phyloP scores from a whole-genome alignment of 2,888 invertebrate genomes.

The Hypomecis atomaria region DNA sequence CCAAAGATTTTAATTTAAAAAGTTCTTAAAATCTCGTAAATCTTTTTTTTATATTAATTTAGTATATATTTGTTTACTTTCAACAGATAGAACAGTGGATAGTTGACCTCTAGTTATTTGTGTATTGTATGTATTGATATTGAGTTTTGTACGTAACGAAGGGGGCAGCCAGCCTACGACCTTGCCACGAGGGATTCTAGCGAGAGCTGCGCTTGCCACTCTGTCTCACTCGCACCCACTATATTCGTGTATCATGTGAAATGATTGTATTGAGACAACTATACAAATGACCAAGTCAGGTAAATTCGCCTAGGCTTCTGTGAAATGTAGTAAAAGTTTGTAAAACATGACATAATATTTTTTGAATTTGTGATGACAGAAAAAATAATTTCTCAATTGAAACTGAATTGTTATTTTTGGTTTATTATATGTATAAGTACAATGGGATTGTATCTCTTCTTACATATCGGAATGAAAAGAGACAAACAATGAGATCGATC shows the following conservation, averaged over 20 bases:
- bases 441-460: neutral
- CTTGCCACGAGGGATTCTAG: conserved; percentile 39
- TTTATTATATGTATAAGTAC: no score
- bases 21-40: neutral
- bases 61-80: conserved; percentile 36
- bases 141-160: conserved; percentile 58
- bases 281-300: neutral
- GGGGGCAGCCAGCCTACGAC: conserved; percentile 78
- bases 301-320: neutral
- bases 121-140: conserved; percentile 52
- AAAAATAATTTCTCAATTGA: no score
- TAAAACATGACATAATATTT: no score
- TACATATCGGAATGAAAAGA: neutral
- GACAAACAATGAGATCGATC: no score
- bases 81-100: conserved; percentile 41
- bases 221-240: conserved; percentile 51
- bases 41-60: conserved; percentile 33
- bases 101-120: conserved; percentile 35
- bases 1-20: neutral
- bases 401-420: no score
- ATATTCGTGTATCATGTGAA: conserved; percentile 55
- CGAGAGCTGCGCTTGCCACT: conserved; percentile 72
- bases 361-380: no score
- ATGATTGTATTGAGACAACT: conserved; percentile 51
- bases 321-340: no score